Evolutionary conservation across 2,113 vertebrate genomes (phyloP).

Genomic region (Aix galericulata): DNA sequence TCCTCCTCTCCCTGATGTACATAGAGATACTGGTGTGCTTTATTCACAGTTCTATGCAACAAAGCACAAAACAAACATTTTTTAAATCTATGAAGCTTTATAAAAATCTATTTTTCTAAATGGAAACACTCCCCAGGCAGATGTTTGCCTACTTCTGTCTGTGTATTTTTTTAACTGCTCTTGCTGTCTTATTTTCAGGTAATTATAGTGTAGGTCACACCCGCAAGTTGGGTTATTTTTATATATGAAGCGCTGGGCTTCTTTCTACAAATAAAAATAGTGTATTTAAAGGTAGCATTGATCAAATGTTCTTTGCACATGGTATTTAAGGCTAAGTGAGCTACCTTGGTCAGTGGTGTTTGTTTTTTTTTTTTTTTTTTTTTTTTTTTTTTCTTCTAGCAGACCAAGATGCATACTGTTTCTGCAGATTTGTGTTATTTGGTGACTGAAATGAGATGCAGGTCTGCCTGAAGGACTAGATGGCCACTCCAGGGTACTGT

Average conservation of each 20-base stretch:
- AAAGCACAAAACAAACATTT: background rate
- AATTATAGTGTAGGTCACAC: constrained; percentile 67
- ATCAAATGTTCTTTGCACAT: constrained; percentile 66
- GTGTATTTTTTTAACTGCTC: constrained; percentile 43
- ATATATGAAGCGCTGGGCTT: constrained; percentile 62
- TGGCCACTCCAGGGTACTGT: background rate
- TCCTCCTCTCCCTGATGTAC: background rate
- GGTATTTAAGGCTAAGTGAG: constrained; percentile 69
- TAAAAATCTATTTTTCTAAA: constrained; percentile 64
- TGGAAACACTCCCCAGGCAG: constrained; percentile 46
- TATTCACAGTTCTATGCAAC: background rate
- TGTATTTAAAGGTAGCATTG: constrained; percentile 75
- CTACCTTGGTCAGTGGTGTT: constrained; percentile 55
- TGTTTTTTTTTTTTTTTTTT: background rate
- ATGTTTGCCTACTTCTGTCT: constrained; percentile 43
- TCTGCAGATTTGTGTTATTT: constrained; percentile 43
- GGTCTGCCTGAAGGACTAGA: background rate
- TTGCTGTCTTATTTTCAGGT: constrained; percentile 65
- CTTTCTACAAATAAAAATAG: constrained; percentile 58
- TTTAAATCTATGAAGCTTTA: constrained; percentile 36
- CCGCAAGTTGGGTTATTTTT: constrained; percentile 68
- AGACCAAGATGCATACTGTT: constrained; percentile 42
- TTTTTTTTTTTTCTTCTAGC: background rate
- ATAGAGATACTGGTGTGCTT: background rate
- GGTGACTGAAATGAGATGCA: background rate